phyloP scores from a whole-genome alignment of 2,797 vertebrate species.

The Sylvia borin region DNA sequence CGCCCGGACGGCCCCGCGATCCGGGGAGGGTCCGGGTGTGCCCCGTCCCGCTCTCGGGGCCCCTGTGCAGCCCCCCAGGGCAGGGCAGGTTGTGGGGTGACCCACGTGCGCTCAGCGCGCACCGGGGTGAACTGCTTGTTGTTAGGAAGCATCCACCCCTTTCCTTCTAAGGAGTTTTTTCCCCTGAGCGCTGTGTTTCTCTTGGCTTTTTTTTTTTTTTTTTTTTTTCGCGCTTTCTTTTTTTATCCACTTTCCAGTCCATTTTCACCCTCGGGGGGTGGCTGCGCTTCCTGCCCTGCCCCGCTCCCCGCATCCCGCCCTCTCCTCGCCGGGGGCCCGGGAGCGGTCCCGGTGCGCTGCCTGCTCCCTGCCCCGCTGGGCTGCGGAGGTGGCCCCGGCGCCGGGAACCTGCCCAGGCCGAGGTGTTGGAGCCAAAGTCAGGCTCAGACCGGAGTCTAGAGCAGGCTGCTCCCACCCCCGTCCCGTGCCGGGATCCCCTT shows the following conservation, averaged over 20 bases:
- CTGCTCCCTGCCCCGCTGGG: neutral
- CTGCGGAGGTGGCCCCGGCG: neutral
- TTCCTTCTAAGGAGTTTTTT: constrained; percentile 59
- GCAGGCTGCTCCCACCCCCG: neutral
- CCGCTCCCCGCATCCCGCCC: neutral
- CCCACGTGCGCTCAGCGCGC: neutral
- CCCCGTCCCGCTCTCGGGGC: neutral
- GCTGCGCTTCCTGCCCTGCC: constrained; percentile 27
- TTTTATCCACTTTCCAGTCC: constrained; percentile 53
- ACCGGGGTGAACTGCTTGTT: neutral
- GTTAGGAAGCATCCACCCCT: neutral
- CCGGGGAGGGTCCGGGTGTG: neutral
- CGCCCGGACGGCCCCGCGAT: neutral
- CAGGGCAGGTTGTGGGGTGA: neutral
- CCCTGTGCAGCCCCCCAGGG: neutral
- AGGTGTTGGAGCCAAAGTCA: neutral
- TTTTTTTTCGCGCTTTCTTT: constrained; percentile 37
- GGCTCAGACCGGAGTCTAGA: neutral
- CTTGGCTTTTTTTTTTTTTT: constrained; percentile 14
- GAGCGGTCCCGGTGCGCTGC: neutral
- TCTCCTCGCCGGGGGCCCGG: neutral
- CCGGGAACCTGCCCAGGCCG: neutral
- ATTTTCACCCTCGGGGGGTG: neutral
- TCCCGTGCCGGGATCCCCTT: constrained; percentile 40
- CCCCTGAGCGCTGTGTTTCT: constrained; percentile 1